Evolutionary conservation across 2,888 invertebrate genomes (phyloP).

Genomic region (Teleiodes luculella): DNA sequence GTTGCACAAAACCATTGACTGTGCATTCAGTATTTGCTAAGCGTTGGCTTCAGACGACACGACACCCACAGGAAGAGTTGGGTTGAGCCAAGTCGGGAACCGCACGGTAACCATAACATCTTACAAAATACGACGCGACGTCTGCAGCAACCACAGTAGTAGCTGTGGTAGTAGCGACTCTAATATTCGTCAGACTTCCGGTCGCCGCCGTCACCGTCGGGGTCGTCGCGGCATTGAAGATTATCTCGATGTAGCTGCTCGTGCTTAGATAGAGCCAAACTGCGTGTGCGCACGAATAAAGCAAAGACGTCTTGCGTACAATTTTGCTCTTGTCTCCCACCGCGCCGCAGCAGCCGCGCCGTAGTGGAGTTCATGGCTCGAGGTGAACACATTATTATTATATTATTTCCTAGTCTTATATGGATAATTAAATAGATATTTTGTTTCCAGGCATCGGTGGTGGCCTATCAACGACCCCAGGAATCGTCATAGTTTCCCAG

Average conservation of each 20-base stretch:
- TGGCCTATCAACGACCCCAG: conserved; percentile 88
- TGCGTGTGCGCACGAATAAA: conserved; percentile 11
- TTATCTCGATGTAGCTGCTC: conserved; percentile 14
- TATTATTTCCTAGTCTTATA: too few relatives aligned
- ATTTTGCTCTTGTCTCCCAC: conserved; percentile 16
- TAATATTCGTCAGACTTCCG: conserved; percentile 16
- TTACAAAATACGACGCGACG: too few relatives aligned
- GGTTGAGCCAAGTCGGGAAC: background rate
- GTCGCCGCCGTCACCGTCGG: conserved; percentile 21
- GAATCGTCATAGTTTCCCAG: conserved; percentile 88
- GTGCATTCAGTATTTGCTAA: too few relatives aligned
- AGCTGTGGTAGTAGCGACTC: background rate
- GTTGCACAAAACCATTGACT: too few relatives aligned
- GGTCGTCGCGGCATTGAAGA: conserved; percentile 17
- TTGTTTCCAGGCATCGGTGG: conserved; percentile 82
- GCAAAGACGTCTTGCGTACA: conserved; percentile 13
- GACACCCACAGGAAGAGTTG: too few relatives aligned
- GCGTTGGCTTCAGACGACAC: too few relatives aligned
- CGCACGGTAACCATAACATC: too few relatives aligned
- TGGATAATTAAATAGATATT: too few relatives aligned
- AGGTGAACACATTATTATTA: conserved; percentile 10
- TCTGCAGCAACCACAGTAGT: too few relatives aligned
- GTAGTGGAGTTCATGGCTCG: conserved; percentile 18
- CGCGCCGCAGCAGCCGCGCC: background rate
- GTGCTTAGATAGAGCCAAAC: conserved; percentile 7